Base-by-base conservation (phyloP, 2,888 invertebrate genomes). In the Leptogaster cylindrica region DNA sequence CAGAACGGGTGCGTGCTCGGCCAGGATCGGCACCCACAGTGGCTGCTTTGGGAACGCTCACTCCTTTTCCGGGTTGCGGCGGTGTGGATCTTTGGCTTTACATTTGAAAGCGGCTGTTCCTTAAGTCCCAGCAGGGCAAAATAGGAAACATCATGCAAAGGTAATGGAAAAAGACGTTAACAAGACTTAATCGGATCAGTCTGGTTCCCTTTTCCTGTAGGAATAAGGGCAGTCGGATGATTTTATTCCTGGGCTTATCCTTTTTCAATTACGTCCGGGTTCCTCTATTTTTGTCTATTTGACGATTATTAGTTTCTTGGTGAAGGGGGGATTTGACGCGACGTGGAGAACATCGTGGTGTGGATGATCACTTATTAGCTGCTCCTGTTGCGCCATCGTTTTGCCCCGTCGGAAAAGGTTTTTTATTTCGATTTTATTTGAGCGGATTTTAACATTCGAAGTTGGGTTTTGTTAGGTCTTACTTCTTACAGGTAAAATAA, bases 121-220 rank as follows among this genome's bases (percentile, higher is more conserved):
- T 23, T 18, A 25, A 51, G 28, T 28, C 28, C 18, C 7, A 48
- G 28, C 14, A 50, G 25, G 28, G n/a, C 25, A 16, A 25, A 14
- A 61, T 41, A 44, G 44, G 44, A 20, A 16, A 41, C 16, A 25
- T 12, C 23, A 20, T 25, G 18, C 41, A 27, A 18, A 8, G 50
- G 65, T 65, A 65, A 65, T 65, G 50, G 65, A 50, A 65, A 50
- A 48, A 50, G 46, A 65, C 65, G 50, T 65, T 65, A 65, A 65
- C 65, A 65, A 65, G 65, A 50, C 65, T 65, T 65, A 65, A 65
- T 65, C 65, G 65, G 65, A 65, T 65, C 33, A 50, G 16, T 48
- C n/a, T 25, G 48, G 12, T 48, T 25, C 27, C 48, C 12, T 25
- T 25, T 8, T 5, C 48, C 48, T 5, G n/a, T 10, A 6, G 44